Evolutionary conservation across 1,140 invertebrate species (phyloP), one percentile per base, ranked within the genome.

Genomic region (Micrasema minimum): DNA sequence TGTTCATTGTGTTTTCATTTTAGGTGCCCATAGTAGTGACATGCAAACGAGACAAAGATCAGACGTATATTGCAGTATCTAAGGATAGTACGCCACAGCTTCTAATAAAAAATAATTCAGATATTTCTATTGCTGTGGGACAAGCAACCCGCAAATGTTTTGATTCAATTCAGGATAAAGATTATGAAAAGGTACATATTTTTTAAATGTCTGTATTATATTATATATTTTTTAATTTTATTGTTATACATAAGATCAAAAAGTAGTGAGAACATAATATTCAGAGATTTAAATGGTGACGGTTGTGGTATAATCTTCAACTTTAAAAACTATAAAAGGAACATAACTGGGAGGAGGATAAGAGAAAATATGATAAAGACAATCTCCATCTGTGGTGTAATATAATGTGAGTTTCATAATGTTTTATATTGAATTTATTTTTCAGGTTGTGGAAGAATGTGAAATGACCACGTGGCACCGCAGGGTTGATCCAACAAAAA

Each of bases 81-180:
- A 76, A 79, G 48, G 89, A 91, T 76, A 75, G 82, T 10, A 81
- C 86, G 77, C 90, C 90, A 16, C 86, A 87, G 69, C 71, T 89
- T 12, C 75, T 84, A 5, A 55, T 75, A 26, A 23, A 69, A 20
- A 75, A 75, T 35, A 80, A 72, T 41, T 16, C 69, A 10, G 61
- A 65, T 57, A 61, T 72, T n/a, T 2, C 51, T 10, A 68, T 72
- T n/a, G 65, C 69, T 4, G 57, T 72, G 23, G 67, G 62, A 37
- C 71, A 72, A 71, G 55, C 51, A 7, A 46, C 41, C 37, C 38
- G 16, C 16, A 7, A 12, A 11, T n/a, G 31, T 18, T 37, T 57
- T 31, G 2, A 14, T 20, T 57, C 53, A 51, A 18, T 22, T 16
- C 6, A 12, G n/a, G n/a, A 23, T 16, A 20, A 38, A 37, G 23